Evolutionary conservation across 2,888 invertebrate species (phyloP), one percentile per base, ranked within the genome.

Genomic region (Ptychoptera contaminata): DNA sequence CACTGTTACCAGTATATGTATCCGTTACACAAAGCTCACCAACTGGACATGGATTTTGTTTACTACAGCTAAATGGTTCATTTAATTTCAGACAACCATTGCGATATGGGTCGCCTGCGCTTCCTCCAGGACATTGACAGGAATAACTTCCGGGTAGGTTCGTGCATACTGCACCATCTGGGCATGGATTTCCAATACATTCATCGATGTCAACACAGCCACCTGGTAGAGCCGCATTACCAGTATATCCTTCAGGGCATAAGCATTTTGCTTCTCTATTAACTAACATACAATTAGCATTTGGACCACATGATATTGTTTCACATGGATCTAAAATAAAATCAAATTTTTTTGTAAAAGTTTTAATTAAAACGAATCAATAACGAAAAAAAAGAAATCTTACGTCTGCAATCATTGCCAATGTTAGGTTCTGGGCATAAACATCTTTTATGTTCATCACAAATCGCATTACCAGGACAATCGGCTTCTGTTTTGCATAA

Each of bases 141-240:
- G 80, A 75, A 59, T 80, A 94, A 30, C 77, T 73, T 8, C 93
- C 93, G 0, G 83, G 82, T 49, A 83, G 77, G 61, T 94, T 94
- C 61, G 82, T 79, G 58, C 94, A 94, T 43, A 91, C 76, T 1
- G 91, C 91, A 48, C 87, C 86, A 2, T 70, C 56, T 31, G 84
- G 82, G 60, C 94, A 94, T 6, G 87, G 84, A 59, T 79, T 83
- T 40, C 72, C 72, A 2, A 72, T 70, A 58, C 94, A 94, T 67
- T 93, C 93, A 60, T 94, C 80, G 48, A 93, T 77, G 63, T 93
- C 94, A 57, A 77, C 75, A 60, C 91, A 92, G 11, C 86, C 86
- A 47, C 73, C 73, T 3, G 72, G 65, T 9, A 55, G 73, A 68
- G 56, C 56, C 1, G 64, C 59, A 31, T 56, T 59, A 11, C 86